Conservation (phyloP, 1,140 invertebrate species). For the Drosophila nikananu region DNA sequence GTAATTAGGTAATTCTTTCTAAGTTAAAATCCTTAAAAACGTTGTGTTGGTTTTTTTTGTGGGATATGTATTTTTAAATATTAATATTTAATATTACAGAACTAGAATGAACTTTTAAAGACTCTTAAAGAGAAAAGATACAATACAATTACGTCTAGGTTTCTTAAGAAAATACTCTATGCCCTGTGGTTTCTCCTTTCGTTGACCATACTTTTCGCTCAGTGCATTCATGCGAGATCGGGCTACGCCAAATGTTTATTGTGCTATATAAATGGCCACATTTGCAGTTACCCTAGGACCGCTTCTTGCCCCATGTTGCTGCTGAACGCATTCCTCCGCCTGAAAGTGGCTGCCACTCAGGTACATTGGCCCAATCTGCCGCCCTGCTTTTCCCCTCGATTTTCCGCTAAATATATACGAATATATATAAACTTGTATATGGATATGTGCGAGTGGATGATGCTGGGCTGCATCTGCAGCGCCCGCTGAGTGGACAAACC, state of each 20-base stretch:
- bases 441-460: constrained; percentile 45
- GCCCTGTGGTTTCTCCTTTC: neutral
- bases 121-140: neutral
- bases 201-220: neutral
- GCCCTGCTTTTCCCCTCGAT: constrained; percentile 51
- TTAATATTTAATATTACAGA: neutral
- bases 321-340: constrained; percentile 76
- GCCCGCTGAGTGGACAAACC: constrained; percentile 83
- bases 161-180: neutral
- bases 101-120: neutral
- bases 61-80: neutral
- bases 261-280: constrained; percentile 81
- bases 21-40: neutral
- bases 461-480: constrained; percentile 53
- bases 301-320: constrained; percentile 47
- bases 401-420: constrained; percentile 26
- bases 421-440: constrained; percentile 4
- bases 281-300: constrained; percentile 78
- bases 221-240: constrained; percentile 65
- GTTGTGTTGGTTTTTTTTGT: neutral
- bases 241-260: constrained; percentile 82
- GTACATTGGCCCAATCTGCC: constrained; percentile 84
- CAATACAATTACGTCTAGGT: neutral
- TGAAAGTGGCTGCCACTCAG: constrained; percentile 80
- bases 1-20: neutral